Evolutionary conservation across 2,888 invertebrate genomes (phyloP), one percentile per base, ranked within the genome.

Genomic region (Esperia sulphurella): DNA sequence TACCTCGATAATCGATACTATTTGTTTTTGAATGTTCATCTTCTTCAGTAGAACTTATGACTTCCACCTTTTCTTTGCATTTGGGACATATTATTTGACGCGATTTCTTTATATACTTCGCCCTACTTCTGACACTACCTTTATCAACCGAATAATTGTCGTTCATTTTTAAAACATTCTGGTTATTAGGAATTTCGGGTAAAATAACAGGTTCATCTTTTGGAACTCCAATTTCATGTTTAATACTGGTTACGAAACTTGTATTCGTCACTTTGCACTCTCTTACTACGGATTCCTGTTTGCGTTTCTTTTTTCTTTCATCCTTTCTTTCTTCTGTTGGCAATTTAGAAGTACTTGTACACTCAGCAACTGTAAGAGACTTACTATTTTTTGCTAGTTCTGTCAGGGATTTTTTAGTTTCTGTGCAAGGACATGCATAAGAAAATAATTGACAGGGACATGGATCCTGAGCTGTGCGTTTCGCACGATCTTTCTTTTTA

Each of bases 361-460:
- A 48, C 63, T 76, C 66, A 44, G 54, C 50, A 46, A 62, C 59
- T 21, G 64, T 64, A 14, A 65, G 43, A n/a, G 65, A 65, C 50
- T 69, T 72, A 38, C 55, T 70, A n/a, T 59, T 69, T 57, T 64
- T 68, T 37, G 67, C 68, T 45, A 79, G 54, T 51, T 74, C 68
- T 8, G 69, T 69, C 0, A 70, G 58, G 9, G 78, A 78, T 55
- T 75, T 75, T 45, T 71, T 68, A 29, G 42, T 38, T 14, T 68
- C 70, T 1, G 69, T 69, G 54, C 84, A 86, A 37, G 82, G 78
- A 53, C 83, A 83, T 10, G 75, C 71, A 49, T 82, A 83, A 5
- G 83, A 81, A 66, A 84, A 84, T 50, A 85, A 59, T 62, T 84
- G 81, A 57, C 84, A 83, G 0, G 83, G 82, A 52, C 83, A 85